Conservation (phyloP, 2,113 vertebrate genomes). For the Gallinago media region DNA sequence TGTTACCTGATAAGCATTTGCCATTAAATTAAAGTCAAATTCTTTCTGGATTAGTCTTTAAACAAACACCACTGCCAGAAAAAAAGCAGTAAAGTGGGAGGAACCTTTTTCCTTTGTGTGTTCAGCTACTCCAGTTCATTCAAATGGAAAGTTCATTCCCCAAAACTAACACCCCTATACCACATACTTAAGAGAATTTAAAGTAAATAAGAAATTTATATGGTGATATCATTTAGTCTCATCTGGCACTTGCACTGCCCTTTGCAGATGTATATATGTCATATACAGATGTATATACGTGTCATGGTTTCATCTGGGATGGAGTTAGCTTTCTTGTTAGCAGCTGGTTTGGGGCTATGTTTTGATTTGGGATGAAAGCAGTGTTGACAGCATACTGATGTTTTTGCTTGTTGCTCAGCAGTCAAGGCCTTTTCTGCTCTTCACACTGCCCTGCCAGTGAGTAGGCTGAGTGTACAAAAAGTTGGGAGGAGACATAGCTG, state of each 20-base stretch:
- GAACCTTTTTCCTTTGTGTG: not conserved
- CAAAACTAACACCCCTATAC: not conserved
- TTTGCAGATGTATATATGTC: not conserved
- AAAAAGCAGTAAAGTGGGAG: not conserved
- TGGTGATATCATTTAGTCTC: not conserved
- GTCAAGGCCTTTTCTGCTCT: not conserved
- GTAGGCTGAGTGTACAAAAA: not conserved
- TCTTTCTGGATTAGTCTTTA: not conserved
- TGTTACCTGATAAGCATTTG: not conserved
- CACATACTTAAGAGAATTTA: not conserved
- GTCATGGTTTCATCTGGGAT: not conserved
- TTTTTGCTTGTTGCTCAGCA: not conserved
- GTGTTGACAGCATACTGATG: not conserved
- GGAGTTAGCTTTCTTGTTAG: not conserved
- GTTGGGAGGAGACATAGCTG: not conserved
- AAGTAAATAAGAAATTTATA: not conserved
- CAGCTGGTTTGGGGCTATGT: not conserved
- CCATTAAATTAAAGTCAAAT: not conserved
- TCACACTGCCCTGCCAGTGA: not conserved
- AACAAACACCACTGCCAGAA: not conserved
- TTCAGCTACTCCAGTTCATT: not conserved
- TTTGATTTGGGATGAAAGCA: not conserved
- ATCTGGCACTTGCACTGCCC: not conserved
- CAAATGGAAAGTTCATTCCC: not conserved
- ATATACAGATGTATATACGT: not conserved